phyloP scores from a whole-genome alignment of 2,797 vertebrate species.

The Pantherophis vulpinus region DNA sequence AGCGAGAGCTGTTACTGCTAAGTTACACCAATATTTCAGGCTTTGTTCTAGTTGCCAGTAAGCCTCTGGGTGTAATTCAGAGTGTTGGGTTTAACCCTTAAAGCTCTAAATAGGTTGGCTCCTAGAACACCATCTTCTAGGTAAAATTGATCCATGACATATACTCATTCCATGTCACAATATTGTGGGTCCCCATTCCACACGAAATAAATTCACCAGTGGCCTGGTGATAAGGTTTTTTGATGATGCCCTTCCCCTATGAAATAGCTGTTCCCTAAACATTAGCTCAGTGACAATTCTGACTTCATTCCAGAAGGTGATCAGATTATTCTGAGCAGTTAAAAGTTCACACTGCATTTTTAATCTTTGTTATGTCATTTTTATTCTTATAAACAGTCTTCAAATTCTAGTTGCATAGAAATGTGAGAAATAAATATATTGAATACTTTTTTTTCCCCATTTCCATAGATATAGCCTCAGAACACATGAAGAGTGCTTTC shows the following conservation, averaged over 20 bases:
- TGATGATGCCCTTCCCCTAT: neutral
- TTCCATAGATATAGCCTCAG: constrained; percentile 58
- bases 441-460: constrained; percentile 17
- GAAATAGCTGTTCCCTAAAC: neutral
- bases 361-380: neutral
- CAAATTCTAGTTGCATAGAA: neutral
- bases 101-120: neutral
- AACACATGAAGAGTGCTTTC: constrained; percentile 60
- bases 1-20: neutral
- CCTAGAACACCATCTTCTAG: neutral
- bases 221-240: neutral
- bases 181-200: neutral
- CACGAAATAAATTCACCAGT: neutral
- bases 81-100: neutral
- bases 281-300: neutral
- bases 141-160: neutral
- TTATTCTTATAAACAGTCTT: neutral
- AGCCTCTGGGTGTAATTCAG: neutral
- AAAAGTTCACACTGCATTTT: neutral
- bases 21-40: neutral
- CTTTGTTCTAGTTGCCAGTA: neutral
- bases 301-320: neutral
- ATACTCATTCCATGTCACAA: neutral
- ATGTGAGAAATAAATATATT: neutral
- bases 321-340: neutral